Conservation (phyloP, 2,797 vertebrate species). For the Microcaecilia unicolor region DNA sequence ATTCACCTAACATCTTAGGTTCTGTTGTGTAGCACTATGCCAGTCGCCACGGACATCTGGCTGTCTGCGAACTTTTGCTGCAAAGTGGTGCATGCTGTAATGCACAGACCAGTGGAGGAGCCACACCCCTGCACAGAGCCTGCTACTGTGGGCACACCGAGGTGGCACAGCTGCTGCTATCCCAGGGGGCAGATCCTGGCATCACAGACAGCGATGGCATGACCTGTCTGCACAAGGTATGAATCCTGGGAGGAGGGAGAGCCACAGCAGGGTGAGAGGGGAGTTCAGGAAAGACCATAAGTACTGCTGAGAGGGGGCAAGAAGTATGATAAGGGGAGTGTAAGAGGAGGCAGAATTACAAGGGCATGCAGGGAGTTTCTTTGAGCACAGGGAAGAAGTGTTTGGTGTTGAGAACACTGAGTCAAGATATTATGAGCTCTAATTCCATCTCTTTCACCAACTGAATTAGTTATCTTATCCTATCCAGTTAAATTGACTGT, state of each 20-base stretch:
- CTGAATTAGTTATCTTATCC: no score
- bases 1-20: background rate
- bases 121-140: conserved; percentile 77
- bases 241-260: background rate
- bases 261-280: no score
- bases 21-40: conserved; percentile 72
- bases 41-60: conserved; percentile 71
- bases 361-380: no score
- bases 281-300: no score
- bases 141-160: conserved; percentile 74
- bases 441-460: no score
- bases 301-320: no score
- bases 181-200: conserved; percentile 56
- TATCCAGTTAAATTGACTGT: no score
- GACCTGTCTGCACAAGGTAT: conserved; percentile 83
- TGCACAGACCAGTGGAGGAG: conserved; percentile 67
- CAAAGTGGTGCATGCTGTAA: conserved; percentile 61
- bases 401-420: no score
- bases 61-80: conserved; percentile 70
- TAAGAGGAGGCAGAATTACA: no score
- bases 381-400: no score
- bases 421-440: no score
- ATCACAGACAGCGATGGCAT: conserved; percentile 65
- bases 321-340: background rate
- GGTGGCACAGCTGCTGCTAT: conserved; percentile 63